Conservation (phyloP, 2,888 invertebrate genomes). For the Coenonympha arcania region DNA sequence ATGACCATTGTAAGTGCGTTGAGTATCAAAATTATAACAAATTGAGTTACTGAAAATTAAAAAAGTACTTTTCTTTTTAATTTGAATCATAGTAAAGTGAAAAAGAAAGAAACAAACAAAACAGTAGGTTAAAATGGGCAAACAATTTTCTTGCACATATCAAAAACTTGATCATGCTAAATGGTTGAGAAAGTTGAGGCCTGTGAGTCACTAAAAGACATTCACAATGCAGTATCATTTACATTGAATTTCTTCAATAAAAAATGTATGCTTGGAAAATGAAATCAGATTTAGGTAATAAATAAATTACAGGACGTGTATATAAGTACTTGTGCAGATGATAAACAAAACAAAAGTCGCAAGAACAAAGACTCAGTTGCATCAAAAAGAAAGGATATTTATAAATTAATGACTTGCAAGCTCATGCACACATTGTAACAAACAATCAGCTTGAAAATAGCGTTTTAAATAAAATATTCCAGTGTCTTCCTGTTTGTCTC, state of each 20-base stretch:
- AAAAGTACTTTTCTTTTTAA: too few relatives aligned
- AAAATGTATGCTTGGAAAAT: constrained; percentile 1
- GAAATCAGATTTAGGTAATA: constrained; percentile 1
- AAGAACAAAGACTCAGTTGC: constrained; percentile 5
- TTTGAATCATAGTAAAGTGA: too few relatives aligned
- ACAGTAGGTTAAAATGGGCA: neutral
- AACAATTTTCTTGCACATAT: neutral
- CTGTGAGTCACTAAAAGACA: constrained; percentile 2
- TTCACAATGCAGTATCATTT: neutral
- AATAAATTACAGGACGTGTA: too few relatives aligned
- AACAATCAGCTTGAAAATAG: constrained; percentile 15
- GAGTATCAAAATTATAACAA: too few relatives aligned
- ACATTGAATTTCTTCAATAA: neutral
- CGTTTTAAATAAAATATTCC: constrained; percentile 19
- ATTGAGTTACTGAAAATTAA: too few relatives aligned
- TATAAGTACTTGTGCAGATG: too few relatives aligned
- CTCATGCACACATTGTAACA: constrained; percentile 7
- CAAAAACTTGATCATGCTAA: neutral
- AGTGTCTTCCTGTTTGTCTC: constrained; percentile 28
- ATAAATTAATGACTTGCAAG: constrained; percentile 1
- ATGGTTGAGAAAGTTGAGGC: constrained; percentile 4
- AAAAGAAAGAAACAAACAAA: neutral
- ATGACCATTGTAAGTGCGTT: too few relatives aligned
- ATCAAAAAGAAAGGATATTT: neutral
- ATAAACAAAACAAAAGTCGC: neutral